These are phyloP conservation scores for Parascotia fuliginaria DNA, from an alignment of 2,888 invertebrate species.

Conservation along the genomic window DNA sequence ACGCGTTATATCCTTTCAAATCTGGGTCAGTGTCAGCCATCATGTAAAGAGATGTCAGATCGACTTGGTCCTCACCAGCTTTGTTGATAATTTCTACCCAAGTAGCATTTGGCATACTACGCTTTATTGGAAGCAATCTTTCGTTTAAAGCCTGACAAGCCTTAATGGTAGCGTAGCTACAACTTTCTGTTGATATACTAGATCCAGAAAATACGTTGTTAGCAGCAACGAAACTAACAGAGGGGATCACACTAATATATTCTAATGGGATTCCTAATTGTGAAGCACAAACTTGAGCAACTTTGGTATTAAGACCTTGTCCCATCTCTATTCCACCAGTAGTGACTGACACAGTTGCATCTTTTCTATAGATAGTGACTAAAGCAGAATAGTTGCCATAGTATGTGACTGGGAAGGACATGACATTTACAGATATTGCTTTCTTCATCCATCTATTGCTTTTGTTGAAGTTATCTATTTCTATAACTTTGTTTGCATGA, in stretches of 20 bases:
- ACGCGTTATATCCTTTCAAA: constrained; percentile 87
- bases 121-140: constrained; percentile 86
- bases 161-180: constrained; percentile 83
- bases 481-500: constrained; percentile 74
- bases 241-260: constrained; percentile 87
- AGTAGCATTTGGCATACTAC: constrained; percentile 77
- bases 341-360: constrained; percentile 88
- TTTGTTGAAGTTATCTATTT: constrained; percentile 82
- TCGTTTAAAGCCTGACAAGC: constrained; percentile 88
- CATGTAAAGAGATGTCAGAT: constrained; percentile 87
- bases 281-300: constrained; percentile 91
- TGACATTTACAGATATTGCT: constrained; percentile 88
- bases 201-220: constrained; percentile 88
- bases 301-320: constrained; percentile 93
- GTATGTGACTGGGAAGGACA: constrained; percentile 86
- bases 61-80: constrained; percentile 81
- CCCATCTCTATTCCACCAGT: constrained; percentile 91
- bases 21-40: constrained; percentile 74
- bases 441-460: constrained; percentile 92
- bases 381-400: constrained; percentile 84
- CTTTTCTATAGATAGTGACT: constrained; percentile 88
- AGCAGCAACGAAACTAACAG: constrained; percentile 85
- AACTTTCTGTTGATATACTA: constrained; percentile 88
- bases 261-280: constrained; percentile 88
- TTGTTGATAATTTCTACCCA: constrained; percentile 86